phyloP scores from a whole-genome alignment of 1,140 invertebrate genomes.

The Polypedilum pembai region DNA sequence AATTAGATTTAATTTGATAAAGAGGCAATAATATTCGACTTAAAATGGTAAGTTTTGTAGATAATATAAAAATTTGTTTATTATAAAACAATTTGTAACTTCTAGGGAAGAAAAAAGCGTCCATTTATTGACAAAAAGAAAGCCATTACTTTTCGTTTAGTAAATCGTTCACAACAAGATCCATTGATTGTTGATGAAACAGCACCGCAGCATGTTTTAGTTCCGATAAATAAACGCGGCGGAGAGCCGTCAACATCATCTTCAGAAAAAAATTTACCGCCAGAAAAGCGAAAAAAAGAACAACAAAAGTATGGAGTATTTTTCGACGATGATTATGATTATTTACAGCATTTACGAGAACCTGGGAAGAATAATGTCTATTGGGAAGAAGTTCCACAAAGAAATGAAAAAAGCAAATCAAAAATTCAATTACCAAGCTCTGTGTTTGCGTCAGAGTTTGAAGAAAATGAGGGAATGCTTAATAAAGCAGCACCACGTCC shows the following conservation, averaged over 20 bases:
- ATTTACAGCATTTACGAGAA: conserved; percentile 85
- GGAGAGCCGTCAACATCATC: not conserved
- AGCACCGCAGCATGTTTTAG: conserved; percentile 77
- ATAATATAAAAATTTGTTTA: not conserved
- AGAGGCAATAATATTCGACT: not conserved
- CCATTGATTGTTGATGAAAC: conserved; percentile 79
- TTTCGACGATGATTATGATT: conserved; percentile 94
- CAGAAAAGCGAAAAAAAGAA: conserved; percentile 61
- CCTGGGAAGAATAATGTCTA: conserved; percentile 36
- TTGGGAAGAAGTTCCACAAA: conserved; percentile 42
- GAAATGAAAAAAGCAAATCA: conserved; percentile 31
- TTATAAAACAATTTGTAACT: conserved; percentile 34
- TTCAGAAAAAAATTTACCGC: not conserved
- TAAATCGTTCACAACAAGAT: conserved; percentile 88
- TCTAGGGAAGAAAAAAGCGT: conserved; percentile 65
- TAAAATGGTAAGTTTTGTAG: conserved; percentile 16
- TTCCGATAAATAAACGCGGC: conserved; percentile 47
- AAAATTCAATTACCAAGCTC: conserved; percentile 53
- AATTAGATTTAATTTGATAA: no score
- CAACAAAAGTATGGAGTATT: conserved; percentile 87
- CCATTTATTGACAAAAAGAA: conserved; percentile 90
- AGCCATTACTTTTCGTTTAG: conserved; percentile 82
- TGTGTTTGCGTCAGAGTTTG: conserved; percentile 81
- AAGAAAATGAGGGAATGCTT: conserved; percentile 81
- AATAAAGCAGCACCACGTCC: conserved; percentile 75